A percentile compares a stretch with the other conserved stretches of the same genome.
These are phyloP conservation scores for Thalassoma bifasciatum DNA, from an alignment of 2,113 vertebrate species.

Conservation along the genomic window DNA sequence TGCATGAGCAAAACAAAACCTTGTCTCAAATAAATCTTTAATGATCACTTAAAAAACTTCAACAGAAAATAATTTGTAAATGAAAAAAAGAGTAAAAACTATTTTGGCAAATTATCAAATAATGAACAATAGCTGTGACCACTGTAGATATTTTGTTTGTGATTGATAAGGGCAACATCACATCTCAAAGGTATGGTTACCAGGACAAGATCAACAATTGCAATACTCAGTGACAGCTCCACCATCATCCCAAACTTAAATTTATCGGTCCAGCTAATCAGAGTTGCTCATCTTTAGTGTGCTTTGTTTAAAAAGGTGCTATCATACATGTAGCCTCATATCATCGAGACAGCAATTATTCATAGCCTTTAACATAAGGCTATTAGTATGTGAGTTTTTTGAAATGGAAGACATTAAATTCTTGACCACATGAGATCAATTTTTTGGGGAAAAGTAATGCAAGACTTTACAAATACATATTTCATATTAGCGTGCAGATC, in stretches of 20 bases:
- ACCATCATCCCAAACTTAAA: slow-evolving; percentile 21
- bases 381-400: slow-evolving; percentile 43
- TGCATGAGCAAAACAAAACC: not conserved
- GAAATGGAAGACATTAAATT: slow-evolving; percentile 72
- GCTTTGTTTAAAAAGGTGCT: slow-evolving; percentile 54
- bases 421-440: slow-evolving; percentile 39
- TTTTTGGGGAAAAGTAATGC: slow-evolving; percentile 50
- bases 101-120: slow-evolving; percentile 64
- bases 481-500: slow-evolving; percentile 68
- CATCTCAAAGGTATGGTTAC: slow-evolving; percentile 21
- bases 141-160: slow-evolving; percentile 9
- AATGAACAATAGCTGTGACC: slow-evolving; percentile 23
- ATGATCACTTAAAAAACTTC: slow-evolving; percentile 52
- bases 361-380: slow-evolving; percentile 17
- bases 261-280: slow-evolving; percentile 12
- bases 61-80: slow-evolving; percentile 50
- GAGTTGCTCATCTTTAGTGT: slow-evolving; percentile 40
- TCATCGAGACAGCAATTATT: slow-evolving; percentile 25
- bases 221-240: slow-evolving; percentile 28
- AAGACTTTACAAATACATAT: slow-evolving; percentile 43
- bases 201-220: slow-evolving; percentile 10
- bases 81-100: slow-evolving; percentile 29
- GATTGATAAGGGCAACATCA: not conserved
- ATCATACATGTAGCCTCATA: slow-evolving; percentile 28
- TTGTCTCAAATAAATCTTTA: slow-evolving; percentile 60